Evolutionary conservation across 2,888 invertebrate species (phyloP), one percentile per base, ranked within the genome.

Genomic region (Xanthorhoe spadicearia): DNA sequence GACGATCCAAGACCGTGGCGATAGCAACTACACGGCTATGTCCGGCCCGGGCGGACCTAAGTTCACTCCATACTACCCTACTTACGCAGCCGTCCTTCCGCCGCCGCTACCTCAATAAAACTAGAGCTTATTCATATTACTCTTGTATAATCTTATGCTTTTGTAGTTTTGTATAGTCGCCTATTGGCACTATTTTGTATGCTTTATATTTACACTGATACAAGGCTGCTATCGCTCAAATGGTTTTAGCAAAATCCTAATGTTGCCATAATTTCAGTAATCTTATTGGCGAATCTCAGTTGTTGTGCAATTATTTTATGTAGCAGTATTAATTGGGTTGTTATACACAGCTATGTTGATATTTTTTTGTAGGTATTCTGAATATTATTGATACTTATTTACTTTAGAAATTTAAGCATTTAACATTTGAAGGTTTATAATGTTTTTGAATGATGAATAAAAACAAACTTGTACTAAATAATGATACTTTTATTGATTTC

Each of bases 1-100:
- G 57, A 94, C 94, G 68, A 94, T 96, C 55, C 94, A 94, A 65
- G 95, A 96, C 70, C 91, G 94, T 48, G 94, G 94, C 38, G 96
- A 96, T 78, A 94, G 92, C 10, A 94, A 94, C 61, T 90, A 95
- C 75, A 94, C 94, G 23, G 87, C 88, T 72, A 88, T 94, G 28
- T 80, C 90, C 1, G 94, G 93, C 3, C 89, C 90, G 15, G 80
- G 90, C 1, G 94, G 93, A 5, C 88, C 89, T 13, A 82, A 87
- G 28, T 95, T 94, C 78, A 94, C 95, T n/a, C 95, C 95, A 0
- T 91, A 87, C 71, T 95, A 95, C 79, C 95, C 95, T 32, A 94
- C 94, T 4, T 95, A 94, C 77, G 93, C 94, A 51, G 93, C 94
- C 53, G 92, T 94, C 59, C 92, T 91, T 51, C 92, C 93, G n/a